Evolutionary conservation across 2,113 vertebrate genomes (phyloP), one percentile per base, ranked within the genome.

Genomic region (Ictidomys tridecemlineatus): DNA sequence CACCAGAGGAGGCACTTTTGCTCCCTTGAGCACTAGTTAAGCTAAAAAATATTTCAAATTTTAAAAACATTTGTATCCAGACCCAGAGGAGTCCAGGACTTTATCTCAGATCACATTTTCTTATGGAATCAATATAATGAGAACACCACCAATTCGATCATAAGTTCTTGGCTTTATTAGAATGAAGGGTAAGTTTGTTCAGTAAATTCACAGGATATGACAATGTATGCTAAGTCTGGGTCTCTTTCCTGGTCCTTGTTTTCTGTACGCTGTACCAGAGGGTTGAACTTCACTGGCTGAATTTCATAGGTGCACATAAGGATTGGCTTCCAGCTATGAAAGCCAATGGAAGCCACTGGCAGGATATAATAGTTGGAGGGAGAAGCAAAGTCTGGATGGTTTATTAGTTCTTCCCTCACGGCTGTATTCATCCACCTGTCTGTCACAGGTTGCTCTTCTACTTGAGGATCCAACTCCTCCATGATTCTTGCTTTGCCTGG

Each of bases 221-320:
- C 17, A 14, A 1, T 45, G 20, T 24, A 22, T 37, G 20, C 18
- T 72, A 53, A 4, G 2, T 63, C 17, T 89, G n/a, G 48, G 26
- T 10, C 32, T 56, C 42, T 30, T 12, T 67, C 24, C 45, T 93
- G 20, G 20, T 16, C 8, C 2, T 48, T 45, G 61, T 28, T 7
- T 8, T 37, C 74, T 39, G 14, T 42, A 4, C 72, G 34, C 8
- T 34, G 0, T 42, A 53, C 18, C 0, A 0, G 3, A 5, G 2
- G 20, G 2, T n/a, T 94, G 53, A 42, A 4, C 16, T 20, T 28
- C 32, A 37, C 65, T n/a, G 45, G 37, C 14, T 56, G 0, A 17
- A 53, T 76, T 56, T 63, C 39, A 22, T 10, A 70, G 45, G n/a
- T 28, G n/a, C 26, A 37, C 53, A 82, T 51, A n/a, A 8, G 5